phyloP scores from a whole-genome alignment of 2,113 vertebrate species.

The Chrysochloris asiatica region DNA sequence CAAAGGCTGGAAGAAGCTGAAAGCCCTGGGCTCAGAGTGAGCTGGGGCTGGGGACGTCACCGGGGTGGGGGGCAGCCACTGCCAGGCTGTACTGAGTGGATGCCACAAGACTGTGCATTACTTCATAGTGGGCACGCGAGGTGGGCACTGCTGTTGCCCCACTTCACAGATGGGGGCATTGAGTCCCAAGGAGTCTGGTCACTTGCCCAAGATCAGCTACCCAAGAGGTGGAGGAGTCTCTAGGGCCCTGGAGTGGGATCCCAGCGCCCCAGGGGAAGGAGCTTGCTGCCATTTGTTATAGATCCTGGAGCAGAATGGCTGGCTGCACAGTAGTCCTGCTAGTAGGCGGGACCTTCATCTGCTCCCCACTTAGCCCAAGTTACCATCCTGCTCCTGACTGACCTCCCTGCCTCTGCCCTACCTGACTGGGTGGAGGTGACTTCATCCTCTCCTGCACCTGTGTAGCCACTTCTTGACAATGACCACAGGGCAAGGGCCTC shows the following conservation, averaged over 20 bases:
- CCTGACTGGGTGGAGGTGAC: neutral
- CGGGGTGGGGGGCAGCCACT: fast-evolving
- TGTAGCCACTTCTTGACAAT: neutral
- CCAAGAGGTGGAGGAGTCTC: neutral
- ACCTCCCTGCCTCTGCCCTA: neutral
- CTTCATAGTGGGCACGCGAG: neutral
- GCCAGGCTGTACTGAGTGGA: neutral
- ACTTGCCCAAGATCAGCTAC: neutral
- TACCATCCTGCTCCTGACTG: neutral
- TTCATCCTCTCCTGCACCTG: neutral
- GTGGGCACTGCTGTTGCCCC: neutral
- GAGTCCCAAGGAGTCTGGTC: neutral
- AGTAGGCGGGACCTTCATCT: neutral
- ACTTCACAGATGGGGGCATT: neutral
- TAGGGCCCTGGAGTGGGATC: neutral
- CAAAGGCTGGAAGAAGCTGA: neutral
- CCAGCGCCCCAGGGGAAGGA: neutral
- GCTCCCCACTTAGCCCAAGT: neutral
- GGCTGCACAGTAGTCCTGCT: neutral
- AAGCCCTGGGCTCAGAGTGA: too few relatives aligned
- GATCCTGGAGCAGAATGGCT: neutral
- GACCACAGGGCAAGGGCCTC: neutral
- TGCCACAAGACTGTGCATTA: neutral
- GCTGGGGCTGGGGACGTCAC: too few relatives aligned
- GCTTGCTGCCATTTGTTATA: neutral